phyloP scores from a whole-genome alignment of 2,888 invertebrate genomes.

The Chymomyza caudatula region DNA sequence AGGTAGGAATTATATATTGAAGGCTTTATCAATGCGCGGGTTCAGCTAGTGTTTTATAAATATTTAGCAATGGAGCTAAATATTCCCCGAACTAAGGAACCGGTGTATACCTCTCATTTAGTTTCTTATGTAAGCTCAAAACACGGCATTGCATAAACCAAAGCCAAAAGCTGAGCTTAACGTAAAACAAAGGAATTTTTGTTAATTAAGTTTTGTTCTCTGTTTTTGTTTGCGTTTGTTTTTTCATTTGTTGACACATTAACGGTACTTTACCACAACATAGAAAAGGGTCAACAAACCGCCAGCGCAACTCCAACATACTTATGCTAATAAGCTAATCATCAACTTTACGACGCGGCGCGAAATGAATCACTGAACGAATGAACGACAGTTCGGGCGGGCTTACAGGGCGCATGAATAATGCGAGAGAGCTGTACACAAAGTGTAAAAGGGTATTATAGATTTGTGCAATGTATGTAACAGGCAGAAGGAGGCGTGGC shows the following conservation, averaged over 20 bases:
- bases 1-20: too few species aligned
- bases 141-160: neutral
- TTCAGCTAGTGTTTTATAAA: too few species aligned
- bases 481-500: too few species aligned
- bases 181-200: neutral
- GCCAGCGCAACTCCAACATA: slow-evolving; percentile 39
- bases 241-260: neutral
- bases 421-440: neutral
- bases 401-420: slow-evolving; percentile 1
- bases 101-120: neutral
- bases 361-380: neutral
- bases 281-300: slow-evolving; percentile 2
- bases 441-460: too few species aligned
- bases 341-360: neutral
- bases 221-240: neutral
- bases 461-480: too few species aligned
- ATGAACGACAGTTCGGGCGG: neutral
- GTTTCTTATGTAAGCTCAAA: too few species aligned
- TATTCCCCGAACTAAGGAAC: neutral
- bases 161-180: neutral
- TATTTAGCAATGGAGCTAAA: too few species aligned
- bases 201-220: neutral
- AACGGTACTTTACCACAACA: neutral
- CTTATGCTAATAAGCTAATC: neutral
- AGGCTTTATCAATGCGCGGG: too few species aligned